These are phyloP conservation scores for Antigone vipio DNA, from an alignment of 2,113 vertebrate species.

Conservation along the genomic window DNA sequence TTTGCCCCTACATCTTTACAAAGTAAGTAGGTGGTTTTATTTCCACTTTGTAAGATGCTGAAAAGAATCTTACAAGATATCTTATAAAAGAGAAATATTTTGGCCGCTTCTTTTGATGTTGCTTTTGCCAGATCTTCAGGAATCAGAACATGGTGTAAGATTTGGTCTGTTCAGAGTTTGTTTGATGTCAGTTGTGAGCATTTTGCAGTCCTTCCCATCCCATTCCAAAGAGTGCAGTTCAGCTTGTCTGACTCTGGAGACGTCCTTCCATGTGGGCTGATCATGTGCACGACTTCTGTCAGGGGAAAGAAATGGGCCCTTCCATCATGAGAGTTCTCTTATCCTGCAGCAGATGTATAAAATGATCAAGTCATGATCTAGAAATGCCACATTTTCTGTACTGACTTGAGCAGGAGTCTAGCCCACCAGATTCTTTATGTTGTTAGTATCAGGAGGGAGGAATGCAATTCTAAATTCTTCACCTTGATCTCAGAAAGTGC, in stretches of 20 bases:
- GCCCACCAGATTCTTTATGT: neutral
- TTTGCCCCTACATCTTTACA: neutral
- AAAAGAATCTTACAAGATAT: neutral
- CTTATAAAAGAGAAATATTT: neutral
- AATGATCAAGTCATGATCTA: neutral
- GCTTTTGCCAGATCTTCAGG: neutral
- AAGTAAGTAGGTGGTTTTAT: neutral
- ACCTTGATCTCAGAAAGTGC: neutral
- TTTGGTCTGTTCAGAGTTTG: neutral
- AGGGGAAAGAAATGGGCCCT: neutral
- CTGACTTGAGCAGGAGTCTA: neutral
- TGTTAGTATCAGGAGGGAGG: neutral
- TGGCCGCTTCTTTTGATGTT: neutral
- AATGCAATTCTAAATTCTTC: neutral
- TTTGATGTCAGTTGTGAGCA: neutral
- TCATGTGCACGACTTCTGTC: neutral
- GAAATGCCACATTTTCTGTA: neutral
- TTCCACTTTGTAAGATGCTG: neutral
- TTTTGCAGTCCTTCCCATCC: neutral
- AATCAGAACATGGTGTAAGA: neutral
- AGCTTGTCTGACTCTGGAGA: neutral
- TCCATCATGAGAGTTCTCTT: neutral
- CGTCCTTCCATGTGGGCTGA: neutral
- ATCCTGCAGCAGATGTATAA: neutral
- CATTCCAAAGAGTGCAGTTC: neutral